Base-by-base conservation (phyloP, 2,888 invertebrate species). In the Schizotus pectinicornis region DNA sequence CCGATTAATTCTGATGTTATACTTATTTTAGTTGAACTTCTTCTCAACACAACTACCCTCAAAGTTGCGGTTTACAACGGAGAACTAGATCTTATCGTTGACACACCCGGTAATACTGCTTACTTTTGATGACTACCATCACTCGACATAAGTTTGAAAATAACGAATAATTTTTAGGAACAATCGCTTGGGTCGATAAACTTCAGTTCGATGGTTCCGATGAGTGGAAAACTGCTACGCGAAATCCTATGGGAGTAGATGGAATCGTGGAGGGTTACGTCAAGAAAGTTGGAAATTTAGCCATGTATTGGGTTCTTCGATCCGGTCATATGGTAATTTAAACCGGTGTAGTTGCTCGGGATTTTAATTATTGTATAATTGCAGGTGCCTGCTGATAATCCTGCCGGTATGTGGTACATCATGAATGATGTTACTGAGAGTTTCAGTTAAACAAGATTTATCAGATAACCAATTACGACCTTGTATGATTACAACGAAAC, bases 31-130 rank as follows among this genome's bases (percentile, higher is more conserved):
- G 92, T 92, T 70, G 88, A 90, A 72, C 78, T 81, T 56, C 79
- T 92, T 8, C 78, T 92, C 14, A 87, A 88, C 66, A 84, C 84
- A 66, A 90, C 91, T 0, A 80, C 85, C 47, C 79, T 92, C 12
- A 84, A 86, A 47, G 83, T 92, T 0, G 84, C 84, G 32, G 88
- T 92, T 11, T 88, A 89, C 73, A 90, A 87, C 63, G 93, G 92
- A 34, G 92, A 94, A 70, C 81, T 94, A 61, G 94, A 95, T 78
- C 83, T 94, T 12, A 94, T 94, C 70, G 92, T 92, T 60, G 88
- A 90, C 68, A 92, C 92, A 11, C 86, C 90, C 64, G 94, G 93
- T 86, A 82, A 81, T 35, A 13, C 7, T 6, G 31, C 5, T 33
- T 35, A n/a, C n/a, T 46, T 33, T 6, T 11, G 31, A 22, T 43